Percentiles rank a stretch among this genome's conserved stretches.
phyloP scores from a whole-genome alignment of 2,113 vertebrate species.

The Nothobranchius kuhntae region DNA sequence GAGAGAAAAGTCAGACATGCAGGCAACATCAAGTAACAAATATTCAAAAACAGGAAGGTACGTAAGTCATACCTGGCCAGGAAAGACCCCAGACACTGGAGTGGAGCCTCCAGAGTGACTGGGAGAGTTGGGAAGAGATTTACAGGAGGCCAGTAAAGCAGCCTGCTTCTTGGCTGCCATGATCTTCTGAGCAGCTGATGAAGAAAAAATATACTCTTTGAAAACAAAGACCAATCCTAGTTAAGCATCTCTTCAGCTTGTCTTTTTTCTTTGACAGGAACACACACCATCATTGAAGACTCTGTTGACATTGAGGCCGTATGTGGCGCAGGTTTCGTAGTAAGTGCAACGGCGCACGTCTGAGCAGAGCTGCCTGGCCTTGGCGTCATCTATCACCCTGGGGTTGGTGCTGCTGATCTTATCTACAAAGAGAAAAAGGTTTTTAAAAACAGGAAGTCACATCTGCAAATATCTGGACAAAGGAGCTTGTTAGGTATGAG shows the following conservation, averaged over 20 bases:
- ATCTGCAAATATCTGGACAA: not conserved
- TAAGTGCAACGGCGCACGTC: conserved; percentile 91
- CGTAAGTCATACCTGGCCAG: conserved; percentile 79
- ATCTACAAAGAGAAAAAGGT: conserved; percentile 73
- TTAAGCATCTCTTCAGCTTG: not conserved
- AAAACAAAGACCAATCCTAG: too few relatives aligned
- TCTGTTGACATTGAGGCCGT: conserved; percentile 93
- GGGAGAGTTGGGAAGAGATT: conserved; percentile 94
- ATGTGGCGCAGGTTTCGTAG: conserved; percentile 95
- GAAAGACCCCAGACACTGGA: conserved; percentile 81
- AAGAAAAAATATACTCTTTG: not conserved
- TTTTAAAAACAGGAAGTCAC: not conserved
- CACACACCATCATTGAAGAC: conserved; percentile 90
- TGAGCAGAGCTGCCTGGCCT: conserved; percentile 87
- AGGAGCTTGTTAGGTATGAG: not conserved
- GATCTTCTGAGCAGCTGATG: conserved; percentile 90
- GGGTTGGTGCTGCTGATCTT: conserved; percentile 92
- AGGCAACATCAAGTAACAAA: not conserved
- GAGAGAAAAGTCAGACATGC: conserved; percentile 32
- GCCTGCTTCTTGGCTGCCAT: conserved; percentile 90
- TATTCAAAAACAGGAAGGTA: not conserved
- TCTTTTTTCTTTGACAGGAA: too few relatives aligned
- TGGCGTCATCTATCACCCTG: conserved; percentile 87
- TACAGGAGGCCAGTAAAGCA: conserved; percentile 90
- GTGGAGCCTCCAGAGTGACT: conserved; percentile 92